A percentile compares a stretch with the other conserved stretches of the same genome.
These are phyloP conservation scores for Grallaria varia DNA, from an alignment of 2,113 vertebrate species.

Conservation along the genomic window DNA sequence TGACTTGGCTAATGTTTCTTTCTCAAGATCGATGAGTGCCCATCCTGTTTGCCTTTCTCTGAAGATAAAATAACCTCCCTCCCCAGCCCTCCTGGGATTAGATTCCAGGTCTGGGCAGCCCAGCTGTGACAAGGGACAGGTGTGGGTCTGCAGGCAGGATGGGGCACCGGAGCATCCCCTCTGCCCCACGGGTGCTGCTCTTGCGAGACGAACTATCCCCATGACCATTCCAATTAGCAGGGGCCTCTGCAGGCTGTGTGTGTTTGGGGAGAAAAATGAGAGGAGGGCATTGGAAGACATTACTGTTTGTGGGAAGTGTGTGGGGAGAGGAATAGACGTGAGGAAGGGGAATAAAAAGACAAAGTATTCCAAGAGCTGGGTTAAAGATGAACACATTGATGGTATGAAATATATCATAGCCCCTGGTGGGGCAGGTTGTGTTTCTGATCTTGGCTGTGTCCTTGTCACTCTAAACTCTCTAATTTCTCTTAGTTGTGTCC, in stretches of 20 bases:
- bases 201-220: not conserved
- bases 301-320: not conserved
- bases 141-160: conserved; percentile 45
- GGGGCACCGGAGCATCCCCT: fast-evolving
- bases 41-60: conserved; percentile 53
- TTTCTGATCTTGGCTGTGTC: not conserved
- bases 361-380: not conserved
- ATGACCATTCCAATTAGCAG: not conserved
- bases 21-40: conserved; percentile 15
- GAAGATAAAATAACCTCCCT: conserved; percentile 52
- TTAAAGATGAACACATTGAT: not conserved
- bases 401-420: not conserved
- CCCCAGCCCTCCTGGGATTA: not conserved
- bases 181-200: not conserved
- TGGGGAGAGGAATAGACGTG: not conserved
- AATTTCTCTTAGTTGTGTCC: not conserved
- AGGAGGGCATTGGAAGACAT: not conserved
- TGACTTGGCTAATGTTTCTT: conserved; percentile 62
- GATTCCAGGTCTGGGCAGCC: conserved; percentile 35
- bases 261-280: not conserved
- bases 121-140: conserved; percentile 74
- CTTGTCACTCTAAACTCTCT: not conserved
- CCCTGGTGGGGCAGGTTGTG: not conserved
- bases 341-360: not conserved
- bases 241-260: not conserved